phyloP scores from a whole-genome alignment of 2,113 vertebrate genomes.

The Etheostoma cragini region DNA sequence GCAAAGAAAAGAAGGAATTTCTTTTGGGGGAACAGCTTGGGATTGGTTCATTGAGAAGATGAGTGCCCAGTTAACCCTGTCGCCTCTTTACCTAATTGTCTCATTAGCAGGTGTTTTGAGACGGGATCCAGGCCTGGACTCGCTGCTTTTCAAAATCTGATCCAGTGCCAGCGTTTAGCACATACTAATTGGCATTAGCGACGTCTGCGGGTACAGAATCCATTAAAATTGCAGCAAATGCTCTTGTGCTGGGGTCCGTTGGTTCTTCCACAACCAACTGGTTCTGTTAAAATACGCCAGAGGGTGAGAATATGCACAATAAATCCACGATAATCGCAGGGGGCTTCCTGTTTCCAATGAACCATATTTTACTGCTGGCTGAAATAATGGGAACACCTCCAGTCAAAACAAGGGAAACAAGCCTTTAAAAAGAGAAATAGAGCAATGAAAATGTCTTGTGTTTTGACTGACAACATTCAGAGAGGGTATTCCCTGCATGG shows the following conservation, averaged over 20 bases:
- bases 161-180: constrained; percentile 73
- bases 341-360: constrained; percentile 63
- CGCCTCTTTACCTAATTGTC: constrained; percentile 61
- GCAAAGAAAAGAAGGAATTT: constrained; percentile 58
- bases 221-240: constrained; percentile 66
- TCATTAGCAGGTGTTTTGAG: constrained; percentile 83
- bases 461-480: constrained; percentile 62
- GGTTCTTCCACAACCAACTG: constrained; percentile 39
- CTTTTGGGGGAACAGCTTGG: constrained; percentile 31
- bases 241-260: constrained; percentile 14
- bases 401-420: constrained; percentile 50
- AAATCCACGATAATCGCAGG: constrained; percentile 66
- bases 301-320: constrained; percentile 54
- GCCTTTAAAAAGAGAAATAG: constrained; percentile 45
- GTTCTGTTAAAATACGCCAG: constrained; percentile 52
- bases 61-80: constrained; percentile 50
- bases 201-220: constrained; percentile 52
- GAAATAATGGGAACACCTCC: constrained; percentile 50
- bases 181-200: constrained; percentile 78
- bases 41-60: constrained; percentile 47
- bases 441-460: constrained; percentile 35
- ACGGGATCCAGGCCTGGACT: constrained; percentile 66
- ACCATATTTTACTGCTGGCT: constrained; percentile 52
- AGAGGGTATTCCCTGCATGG: constrained; percentile 42
- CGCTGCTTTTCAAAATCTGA: constrained; percentile 50